phyloP scores from a whole-genome alignment of 2,113 vertebrate genomes.

The Halichoerus grypus region DNA sequence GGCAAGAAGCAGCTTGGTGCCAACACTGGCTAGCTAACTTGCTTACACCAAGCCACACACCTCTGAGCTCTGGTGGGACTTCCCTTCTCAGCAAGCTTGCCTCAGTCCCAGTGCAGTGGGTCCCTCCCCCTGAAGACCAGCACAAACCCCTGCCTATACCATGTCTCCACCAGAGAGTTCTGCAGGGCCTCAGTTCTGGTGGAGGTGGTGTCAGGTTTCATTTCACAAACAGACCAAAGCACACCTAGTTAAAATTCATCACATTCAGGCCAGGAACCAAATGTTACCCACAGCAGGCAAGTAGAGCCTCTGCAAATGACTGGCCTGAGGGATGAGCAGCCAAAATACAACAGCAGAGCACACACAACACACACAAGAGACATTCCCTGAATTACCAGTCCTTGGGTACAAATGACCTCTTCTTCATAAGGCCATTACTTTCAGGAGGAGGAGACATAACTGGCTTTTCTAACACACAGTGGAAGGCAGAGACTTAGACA shows the following conservation, averaged over 20 bases:
- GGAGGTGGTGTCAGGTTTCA: background rate
- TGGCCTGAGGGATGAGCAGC: background rate
- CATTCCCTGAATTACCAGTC: background rate
- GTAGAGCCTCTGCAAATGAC: background rate
- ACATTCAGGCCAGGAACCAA: background rate
- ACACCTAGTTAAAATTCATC: background rate
- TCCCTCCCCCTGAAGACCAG: background rate
- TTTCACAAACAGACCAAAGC: background rate
- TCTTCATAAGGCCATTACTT: background rate
- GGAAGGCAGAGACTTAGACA: background rate
- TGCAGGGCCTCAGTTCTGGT: background rate
- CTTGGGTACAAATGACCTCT: background rate
- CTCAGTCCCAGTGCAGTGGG: background rate
- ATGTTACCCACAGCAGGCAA: background rate
- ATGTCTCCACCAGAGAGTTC: background rate
- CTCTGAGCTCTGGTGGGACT: background rate
- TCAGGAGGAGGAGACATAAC: background rate
- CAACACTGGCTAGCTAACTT: background rate
- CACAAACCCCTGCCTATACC: background rate
- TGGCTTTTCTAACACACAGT: background rate
- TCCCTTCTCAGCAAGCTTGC: background rate
- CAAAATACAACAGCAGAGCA: background rate
- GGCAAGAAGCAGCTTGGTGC: background rate
- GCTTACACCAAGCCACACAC: background rate
- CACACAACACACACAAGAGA: background rate